Base-by-base conservation (phyloP, 1,140 invertebrate species). In the Dreissena rostriformis region DNA sequence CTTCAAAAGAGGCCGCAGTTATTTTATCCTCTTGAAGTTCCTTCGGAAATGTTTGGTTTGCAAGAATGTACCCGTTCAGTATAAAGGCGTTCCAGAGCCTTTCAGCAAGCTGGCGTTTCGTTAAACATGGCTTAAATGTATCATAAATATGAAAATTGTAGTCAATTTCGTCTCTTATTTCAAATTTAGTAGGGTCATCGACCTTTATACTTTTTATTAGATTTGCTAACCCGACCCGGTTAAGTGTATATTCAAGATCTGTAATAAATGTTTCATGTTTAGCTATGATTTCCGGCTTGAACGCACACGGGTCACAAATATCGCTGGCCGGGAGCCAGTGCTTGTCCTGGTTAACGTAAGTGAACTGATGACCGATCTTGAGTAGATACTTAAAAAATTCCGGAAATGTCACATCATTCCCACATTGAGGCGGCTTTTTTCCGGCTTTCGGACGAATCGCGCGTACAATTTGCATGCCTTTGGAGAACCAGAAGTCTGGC, bases 191-290 rank as follows among this genome's bases (percentile, higher is more conserved):
- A 49, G 78, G 71, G n/a, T 63, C 22, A 22, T 71, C 19, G 14
- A 72, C 65, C 10, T 78, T 63, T 51, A 80, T 65, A 7, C 28
- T 51, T n/a, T 49, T 68, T 8, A 85, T 28, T 19, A 86, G n/a
- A 57, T 73, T 82, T 15, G 67, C 80, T 29, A 75, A 28, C 24
- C 76, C 78, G 6, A 87, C 19, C 7, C 55, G 53, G 28, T 72
- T 55, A 11, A 88, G 49, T 11, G 80, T 53, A 53, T 76, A 83
- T 26, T 57, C 66, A 11, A 74, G 49, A 57, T 89, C 88, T 1
- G 65, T 15, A 0, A 65, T 28, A 55, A 88, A 89, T 1, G 88
- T 86, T 70, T 89, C 88, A 14, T 86, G 82, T 52, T 89, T 89
- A 6, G 83, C 87, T 19, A 89, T 82, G 22, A 87, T n/a, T 67